Conservation (phyloP, 1,140 invertebrate species). For the Lutraria rhynchaena region DNA sequence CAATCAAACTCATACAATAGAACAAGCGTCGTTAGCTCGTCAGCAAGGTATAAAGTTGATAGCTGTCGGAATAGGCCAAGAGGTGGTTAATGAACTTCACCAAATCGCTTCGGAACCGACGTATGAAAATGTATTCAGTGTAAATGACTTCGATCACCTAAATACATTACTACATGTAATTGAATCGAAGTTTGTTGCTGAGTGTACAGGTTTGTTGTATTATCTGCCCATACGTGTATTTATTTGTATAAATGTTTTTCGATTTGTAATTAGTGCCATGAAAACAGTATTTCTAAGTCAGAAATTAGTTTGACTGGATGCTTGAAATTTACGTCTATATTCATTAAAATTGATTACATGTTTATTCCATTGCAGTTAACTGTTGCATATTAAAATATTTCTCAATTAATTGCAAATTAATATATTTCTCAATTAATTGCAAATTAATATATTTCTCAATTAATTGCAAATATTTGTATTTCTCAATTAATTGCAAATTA, state of each 20-base stretch:
- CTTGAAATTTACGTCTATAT: too few relatives aligned
- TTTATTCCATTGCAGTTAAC: too few relatives aligned
- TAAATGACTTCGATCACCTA: background rate
- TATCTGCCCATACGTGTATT: background rate
- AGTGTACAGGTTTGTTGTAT: constrained; percentile 2
- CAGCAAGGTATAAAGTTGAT: background rate
- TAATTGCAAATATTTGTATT: too few relatives aligned
- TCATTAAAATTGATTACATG: too few relatives aligned
- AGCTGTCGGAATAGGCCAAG: background rate
- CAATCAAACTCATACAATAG: background rate
- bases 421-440: too few relatives aligned
- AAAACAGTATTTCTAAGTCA: background rate
- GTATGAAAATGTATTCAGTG: constrained; percentile 1
- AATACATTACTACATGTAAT: background rate
- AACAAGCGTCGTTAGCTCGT: background rate
- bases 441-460: too few relatives aligned
- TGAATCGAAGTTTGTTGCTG: background rate
- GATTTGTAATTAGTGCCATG: background rate
- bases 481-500: too few relatives aligned
- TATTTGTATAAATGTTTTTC: background rate
- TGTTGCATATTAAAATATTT: too few relatives aligned
- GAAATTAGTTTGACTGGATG: too few relatives aligned
- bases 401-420: too few relatives aligned
- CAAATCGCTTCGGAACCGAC: constrained; percentile 2
- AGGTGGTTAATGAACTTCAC: background rate